Conservation (phyloP, 2,113 vertebrate genomes). For the Neotoma lepida region DNA sequence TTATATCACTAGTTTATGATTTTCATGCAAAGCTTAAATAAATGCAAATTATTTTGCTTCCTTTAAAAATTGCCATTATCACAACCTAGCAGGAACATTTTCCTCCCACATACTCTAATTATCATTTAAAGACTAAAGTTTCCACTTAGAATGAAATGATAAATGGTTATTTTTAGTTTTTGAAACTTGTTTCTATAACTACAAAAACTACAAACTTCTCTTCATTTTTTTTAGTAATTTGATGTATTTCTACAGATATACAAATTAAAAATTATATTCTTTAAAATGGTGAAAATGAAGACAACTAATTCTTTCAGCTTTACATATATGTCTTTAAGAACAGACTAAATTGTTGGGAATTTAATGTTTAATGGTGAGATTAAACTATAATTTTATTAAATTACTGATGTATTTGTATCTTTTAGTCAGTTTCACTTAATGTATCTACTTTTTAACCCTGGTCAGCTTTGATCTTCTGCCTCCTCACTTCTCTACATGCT, state of each 20-base stretch:
- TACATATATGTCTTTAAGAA: background rate
- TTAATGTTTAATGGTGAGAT: background rate
- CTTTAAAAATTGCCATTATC: slow-evolving; percentile 14
- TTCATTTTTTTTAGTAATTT: background rate
- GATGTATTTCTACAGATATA: background rate
- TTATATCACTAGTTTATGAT: background rate
- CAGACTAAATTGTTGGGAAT: background rate
- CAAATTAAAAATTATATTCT: background rate
- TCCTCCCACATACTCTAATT: slow-evolving; percentile 6
- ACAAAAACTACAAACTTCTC: background rate
- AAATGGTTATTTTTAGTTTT: background rate
- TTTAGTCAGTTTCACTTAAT: background rate
- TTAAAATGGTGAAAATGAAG: background rate
- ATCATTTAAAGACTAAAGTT: slow-evolving; percentile 44
- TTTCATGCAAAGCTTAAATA: background rate
- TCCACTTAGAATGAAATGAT: slow-evolving; percentile 23
- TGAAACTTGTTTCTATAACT: slow-evolving; percentile 24
- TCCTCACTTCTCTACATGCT: background rate
- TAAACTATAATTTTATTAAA: background rate
- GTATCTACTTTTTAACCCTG: background rate
- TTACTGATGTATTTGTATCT: background rate
- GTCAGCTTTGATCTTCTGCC: background rate
- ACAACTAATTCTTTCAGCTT: background rate
- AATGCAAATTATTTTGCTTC: background rate
- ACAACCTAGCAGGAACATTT: background rate